These are phyloP conservation scores for Oedothorax gibbosus DNA, from an alignment of 1,140 invertebrate genomes.

Conservation along the genomic window DNA sequence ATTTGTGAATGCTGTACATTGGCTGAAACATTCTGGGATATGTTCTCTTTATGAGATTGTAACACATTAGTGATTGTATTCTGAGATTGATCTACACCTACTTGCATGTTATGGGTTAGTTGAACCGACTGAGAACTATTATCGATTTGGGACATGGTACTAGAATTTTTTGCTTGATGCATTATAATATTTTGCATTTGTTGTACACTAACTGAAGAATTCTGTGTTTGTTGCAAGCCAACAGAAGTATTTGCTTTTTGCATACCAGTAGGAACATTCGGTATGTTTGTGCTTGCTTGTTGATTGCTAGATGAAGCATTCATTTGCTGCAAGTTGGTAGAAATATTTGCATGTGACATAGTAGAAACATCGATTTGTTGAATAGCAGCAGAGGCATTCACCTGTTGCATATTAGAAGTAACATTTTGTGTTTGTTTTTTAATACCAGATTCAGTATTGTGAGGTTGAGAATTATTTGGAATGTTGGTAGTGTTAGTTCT, in stretches of 20 bases:
- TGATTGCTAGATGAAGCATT: constrained; percentile 6
- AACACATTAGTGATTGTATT: no score
- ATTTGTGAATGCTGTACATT: constrained; percentile 28
- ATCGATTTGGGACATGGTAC: not conserved
- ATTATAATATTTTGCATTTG: constrained; percentile 6
- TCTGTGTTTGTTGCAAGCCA: constrained; percentile 11
- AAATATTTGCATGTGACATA: constrained; percentile 1
- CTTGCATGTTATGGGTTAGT: no score
- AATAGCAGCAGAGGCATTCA: not conserved
- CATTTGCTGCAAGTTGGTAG: constrained; percentile 12
- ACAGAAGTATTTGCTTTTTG: not conserved
- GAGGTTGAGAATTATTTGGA: constrained; percentile 19
- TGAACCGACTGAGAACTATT: no score
- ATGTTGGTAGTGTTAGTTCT: not conserved
- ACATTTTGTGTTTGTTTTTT: constrained; percentile 29
- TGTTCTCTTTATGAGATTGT: no score
- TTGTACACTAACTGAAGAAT: not conserved
- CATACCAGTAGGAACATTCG: not conserved
- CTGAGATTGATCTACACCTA: no score
- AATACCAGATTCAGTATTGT: not conserved
- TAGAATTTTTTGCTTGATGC: not conserved
- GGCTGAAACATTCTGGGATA: not conserved
- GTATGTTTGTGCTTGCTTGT: not conserved
- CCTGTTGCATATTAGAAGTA: constrained; percentile 1
- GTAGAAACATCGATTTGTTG: no score